Percentiles rank a stretch among this genome's conserved stretches.
Evolutionary conservation across 2,113 vertebrate species (phyloP).

Genomic region (Lophius piscatorius): DNA sequence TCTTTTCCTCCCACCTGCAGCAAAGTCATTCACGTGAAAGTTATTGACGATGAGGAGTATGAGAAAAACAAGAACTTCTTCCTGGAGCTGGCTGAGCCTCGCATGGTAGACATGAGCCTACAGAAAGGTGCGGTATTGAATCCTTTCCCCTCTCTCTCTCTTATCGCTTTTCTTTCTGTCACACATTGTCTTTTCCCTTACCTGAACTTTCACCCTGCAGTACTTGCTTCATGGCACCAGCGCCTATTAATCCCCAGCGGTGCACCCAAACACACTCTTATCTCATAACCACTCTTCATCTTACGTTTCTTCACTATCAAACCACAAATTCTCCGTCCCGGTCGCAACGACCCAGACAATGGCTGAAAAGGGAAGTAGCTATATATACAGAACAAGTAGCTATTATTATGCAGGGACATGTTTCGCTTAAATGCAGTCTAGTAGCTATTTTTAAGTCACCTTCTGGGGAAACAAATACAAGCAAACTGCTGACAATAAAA

Average conservation of each 20-base stretch:
- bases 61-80: slow-evolving; percentile 99
- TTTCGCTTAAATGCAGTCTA: slow-evolving; percentile 25
- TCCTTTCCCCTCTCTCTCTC: slow-evolving; percentile 18
- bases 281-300: slow-evolving; percentile 5
- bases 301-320: slow-evolving; percentile 7
- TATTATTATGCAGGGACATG: slow-evolving; percentile 42
- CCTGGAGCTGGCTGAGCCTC: slow-evolving; percentile 97
- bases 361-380: slow-evolving; percentile 39
- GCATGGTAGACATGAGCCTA: slow-evolving; percentile 85
- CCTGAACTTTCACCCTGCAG: slow-evolving; percentile 10
- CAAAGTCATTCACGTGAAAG: slow-evolving; percentile 98
- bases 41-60: slow-evolving; percentile 99
- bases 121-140: slow-evolving; percentile 80
- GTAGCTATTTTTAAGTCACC: slow-evolving; percentile 28
- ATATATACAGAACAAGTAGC: slow-evolving; percentile 15
- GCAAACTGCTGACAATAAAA: slow-evolving; percentile 9
- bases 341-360: slow-evolving; percentile 25
- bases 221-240: slow-evolving; percentile 4
- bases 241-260: neutral
- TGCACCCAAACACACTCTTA: neutral
- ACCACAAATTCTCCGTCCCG: slow-evolving; percentile 5
- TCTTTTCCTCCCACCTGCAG: slow-evolving; percentile 81
- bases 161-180: slow-evolving; percentile 8
- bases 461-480: slow-evolving; percentile 15
- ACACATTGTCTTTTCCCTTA: slow-evolving; percentile 19